phyloP scores from a whole-genome alignment of 2,113 vertebrate genomes.

The Zosterops japonicus region DNA sequence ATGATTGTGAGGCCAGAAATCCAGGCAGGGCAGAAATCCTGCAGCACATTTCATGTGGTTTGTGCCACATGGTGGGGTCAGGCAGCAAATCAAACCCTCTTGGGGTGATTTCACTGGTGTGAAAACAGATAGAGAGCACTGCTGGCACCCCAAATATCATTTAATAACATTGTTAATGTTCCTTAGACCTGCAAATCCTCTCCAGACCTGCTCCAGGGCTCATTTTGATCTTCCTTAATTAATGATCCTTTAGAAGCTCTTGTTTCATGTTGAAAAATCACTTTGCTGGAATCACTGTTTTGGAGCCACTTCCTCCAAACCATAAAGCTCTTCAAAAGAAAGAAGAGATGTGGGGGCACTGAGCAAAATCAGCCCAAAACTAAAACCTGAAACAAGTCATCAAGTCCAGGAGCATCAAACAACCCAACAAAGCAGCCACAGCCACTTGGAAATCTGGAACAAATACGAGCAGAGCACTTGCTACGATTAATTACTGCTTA shows the following conservation, averaged over 20 bases:
- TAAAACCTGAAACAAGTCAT: neutral
- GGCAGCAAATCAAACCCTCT: neutral
- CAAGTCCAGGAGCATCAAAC: neutral
- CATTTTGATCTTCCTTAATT: conserved; percentile 41
- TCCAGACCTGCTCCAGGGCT: conserved; percentile 1
- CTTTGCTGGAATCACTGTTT: neutral
- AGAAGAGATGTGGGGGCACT: neutral
- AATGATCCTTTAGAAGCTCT: neutral
- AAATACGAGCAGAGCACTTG: neutral
- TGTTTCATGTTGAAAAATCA: neutral
- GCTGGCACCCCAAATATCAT: neutral
- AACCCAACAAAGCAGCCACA: neutral
- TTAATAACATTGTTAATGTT: neutral
- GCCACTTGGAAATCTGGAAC: neutral
- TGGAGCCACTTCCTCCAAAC: neutral
- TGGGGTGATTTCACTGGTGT: neutral
- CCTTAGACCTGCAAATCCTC: conserved; percentile 1
- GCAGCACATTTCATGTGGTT: neutral
- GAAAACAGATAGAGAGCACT: neutral
- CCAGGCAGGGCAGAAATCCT: neutral
- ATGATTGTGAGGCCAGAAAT: neutral
- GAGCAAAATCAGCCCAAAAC: neutral
- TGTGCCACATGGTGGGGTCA: neutral
- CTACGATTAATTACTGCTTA: neutral
- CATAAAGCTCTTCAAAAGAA: neutral